Evolutionary conservation across 2,113 vertebrate species (phyloP).

Genomic region (Podilymbus podiceps): DNA sequence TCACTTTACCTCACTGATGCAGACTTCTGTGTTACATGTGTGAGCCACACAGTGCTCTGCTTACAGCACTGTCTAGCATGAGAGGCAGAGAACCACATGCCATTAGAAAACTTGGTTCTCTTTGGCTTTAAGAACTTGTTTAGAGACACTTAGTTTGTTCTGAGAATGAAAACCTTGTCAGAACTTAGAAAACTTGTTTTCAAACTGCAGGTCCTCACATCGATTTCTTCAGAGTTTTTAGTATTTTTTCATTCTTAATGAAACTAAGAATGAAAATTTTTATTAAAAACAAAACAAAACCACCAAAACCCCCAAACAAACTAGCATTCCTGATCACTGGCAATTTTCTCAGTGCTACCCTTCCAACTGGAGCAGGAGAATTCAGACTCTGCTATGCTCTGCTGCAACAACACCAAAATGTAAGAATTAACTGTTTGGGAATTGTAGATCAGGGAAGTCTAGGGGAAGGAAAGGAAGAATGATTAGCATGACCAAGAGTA

Average conservation of each 20-base stretch:
- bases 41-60: fast-evolving
- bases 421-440: background rate
- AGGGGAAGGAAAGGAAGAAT: background rate
- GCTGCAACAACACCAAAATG: background rate
- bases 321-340: background rate
- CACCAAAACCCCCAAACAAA: too few relatives aligned
- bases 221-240: background rate
- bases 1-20: background rate
- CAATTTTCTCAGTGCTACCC: background rate
- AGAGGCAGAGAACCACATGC: background rate
- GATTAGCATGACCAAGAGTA: background rate
- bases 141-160: background rate
- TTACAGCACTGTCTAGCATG: background rate
- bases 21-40: background rate
- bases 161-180: background rate
- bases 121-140: background rate
- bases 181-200: background rate
- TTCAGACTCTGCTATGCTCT: background rate
- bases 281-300: background rate
- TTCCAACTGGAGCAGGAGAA: background rate
- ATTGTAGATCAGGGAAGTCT: background rate
- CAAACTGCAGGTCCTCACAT: background rate
- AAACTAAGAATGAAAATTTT: background rate
- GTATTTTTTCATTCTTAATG: background rate
- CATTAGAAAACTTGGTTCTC: background rate